Evolutionary conservation across 2,888 invertebrate species (phyloP), one percentile per base, ranked within the genome.

Genomic region (Melipona beecheii): DNA sequence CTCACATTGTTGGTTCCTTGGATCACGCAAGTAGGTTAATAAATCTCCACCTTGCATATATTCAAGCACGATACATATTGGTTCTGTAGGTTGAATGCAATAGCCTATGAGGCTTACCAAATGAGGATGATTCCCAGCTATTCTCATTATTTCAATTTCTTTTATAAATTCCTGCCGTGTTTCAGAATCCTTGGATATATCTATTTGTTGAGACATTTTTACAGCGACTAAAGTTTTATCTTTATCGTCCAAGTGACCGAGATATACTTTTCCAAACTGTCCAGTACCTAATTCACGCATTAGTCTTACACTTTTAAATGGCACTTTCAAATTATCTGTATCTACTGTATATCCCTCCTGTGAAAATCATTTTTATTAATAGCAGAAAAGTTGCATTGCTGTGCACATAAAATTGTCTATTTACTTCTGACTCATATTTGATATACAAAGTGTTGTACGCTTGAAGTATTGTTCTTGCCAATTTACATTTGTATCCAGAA

Each of bases 11-110:
- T 49, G 62, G 3, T 92, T 89, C 86, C 93, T 89, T 84, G 92
- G 77, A 54, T 84, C 72, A 85, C 94, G 93, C 36, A 97, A 94
- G 85, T 97, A 95, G 0, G 95, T 95, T 71, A 97, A 96, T 77
- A 98, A 95, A 92, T 97, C 97, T 0, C 98, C 98, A 85, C 97
- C 96, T 0, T 97, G 96, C 19, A 97, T 97, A 91, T 97, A 97
- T 92, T 98, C 98, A 94, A 98, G 96, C 15, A 98, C 95, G 86
- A 98, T 97, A 83, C 97, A 96, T 70, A 96, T 95, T 0, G 98
- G 98, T 62, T 88, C 90, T 43, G 96, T 95, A 0, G 95, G 95
- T 27, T 95, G 94, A 0, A 97, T 97, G 90, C 97, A 97, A 90
- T 97, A 98, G 0, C 97, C 98, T 1, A 98, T 91, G 82, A 97